Evolutionary conservation across 2,888 invertebrate species (phyloP).

Genomic region (Copidosoma aretas): DNA sequence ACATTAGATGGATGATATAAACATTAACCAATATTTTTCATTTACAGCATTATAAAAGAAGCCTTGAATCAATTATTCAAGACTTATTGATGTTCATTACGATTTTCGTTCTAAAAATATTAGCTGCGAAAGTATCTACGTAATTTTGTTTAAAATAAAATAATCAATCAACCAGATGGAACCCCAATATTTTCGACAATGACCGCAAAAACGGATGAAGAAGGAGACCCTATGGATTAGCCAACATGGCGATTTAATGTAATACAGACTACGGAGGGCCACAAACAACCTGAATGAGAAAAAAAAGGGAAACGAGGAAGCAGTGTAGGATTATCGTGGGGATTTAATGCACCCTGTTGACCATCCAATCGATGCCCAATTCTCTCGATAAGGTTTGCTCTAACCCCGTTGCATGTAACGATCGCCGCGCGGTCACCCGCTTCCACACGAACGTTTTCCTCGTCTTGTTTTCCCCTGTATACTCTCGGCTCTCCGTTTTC

Average conservation of each 20-base stretch:
- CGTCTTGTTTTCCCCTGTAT: neutral
- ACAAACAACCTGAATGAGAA: neutral
- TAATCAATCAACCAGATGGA: no score
- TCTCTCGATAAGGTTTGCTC: slow-evolving; percentile 9
- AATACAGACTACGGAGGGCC: neutral
- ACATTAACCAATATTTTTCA: no score
- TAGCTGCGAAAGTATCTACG: no score
- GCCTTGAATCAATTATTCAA: no score
- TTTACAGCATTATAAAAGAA: no score
- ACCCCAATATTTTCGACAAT: no score
- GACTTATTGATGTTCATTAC: no score
- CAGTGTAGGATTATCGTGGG: neutral
- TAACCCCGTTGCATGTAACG: slow-evolving; percentile 8
- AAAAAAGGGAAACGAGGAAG: neutral
- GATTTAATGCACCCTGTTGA: slow-evolving; percentile 18
- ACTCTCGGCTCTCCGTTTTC: neutral
- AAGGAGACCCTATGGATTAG: neutral
- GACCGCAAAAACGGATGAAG: no score
- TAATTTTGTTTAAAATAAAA: no score
- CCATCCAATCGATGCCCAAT: slow-evolving; percentile 14
- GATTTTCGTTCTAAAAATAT: no score
- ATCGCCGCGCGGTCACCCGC: neutral
- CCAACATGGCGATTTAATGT: neutral
- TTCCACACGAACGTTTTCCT: neutral
- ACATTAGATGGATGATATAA: no score